These are phyloP conservation scores for Aurelia sp. DNA, from an alignment of 30 jellyfish, hydroid and myxozoan genomes.

Conservation along the genomic window DNA sequence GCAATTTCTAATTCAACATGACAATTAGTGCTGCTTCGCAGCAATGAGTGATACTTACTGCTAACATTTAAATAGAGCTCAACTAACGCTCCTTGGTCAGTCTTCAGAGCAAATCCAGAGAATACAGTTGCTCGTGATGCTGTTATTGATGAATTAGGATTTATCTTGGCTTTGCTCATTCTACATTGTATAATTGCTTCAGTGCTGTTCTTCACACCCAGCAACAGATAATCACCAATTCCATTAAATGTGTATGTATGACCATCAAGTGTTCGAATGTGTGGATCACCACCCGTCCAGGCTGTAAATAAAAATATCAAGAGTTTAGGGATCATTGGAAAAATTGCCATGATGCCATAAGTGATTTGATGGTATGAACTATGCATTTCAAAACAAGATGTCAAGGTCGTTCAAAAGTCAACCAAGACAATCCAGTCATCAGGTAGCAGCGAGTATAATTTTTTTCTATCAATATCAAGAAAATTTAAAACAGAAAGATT, in stretches of 20 bases:
- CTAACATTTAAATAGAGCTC: slow-evolving; percentile 55
- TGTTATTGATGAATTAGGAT: slow-evolving; percentile 12
- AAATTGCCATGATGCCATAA: no score
- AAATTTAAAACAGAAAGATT: no score
- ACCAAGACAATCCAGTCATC: no score
- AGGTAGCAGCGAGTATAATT: no score
- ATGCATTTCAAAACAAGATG: no score
- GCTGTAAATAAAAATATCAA: slow-evolving; percentile 2
- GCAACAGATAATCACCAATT: slow-evolving; percentile 67
- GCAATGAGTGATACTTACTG: no score
- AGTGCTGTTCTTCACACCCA: slow-evolving; percentile 52
- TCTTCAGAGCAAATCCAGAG: slow-evolving; percentile 69
- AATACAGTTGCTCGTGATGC: slow-evolving; percentile 77
- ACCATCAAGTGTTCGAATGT: slow-evolving; percentile 78
- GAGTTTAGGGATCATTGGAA: no score
- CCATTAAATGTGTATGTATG: slow-evolving; percentile 75
- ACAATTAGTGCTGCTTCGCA: no score
- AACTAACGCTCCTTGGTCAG: slow-evolving; percentile 64
- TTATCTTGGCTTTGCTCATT: slow-evolving; percentile 60
- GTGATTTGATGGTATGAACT: no score
- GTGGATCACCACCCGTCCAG: slow-evolving; percentile 81
- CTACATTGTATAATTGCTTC: slow-evolving; percentile 60
- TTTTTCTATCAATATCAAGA: no score
- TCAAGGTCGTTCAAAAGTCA: no score
- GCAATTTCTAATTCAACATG: no score